A percentile compares a stretch with the other conserved stretches of the same genome.
These are phyloP conservation scores for Ptilodon capucinus DNA, from an alignment of 2,888 invertebrate species.

Conservation along the genomic window DNA sequence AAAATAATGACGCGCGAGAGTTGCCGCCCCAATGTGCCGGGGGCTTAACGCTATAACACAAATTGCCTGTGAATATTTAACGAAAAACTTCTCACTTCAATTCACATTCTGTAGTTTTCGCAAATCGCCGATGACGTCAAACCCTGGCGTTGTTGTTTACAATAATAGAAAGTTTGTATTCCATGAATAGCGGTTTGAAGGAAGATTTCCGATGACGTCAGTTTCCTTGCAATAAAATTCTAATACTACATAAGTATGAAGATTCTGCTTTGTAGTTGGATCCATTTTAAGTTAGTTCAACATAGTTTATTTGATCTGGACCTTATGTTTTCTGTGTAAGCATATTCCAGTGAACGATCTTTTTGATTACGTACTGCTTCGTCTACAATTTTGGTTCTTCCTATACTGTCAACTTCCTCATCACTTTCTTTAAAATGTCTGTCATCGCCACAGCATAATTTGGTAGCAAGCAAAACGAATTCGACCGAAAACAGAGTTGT, in stretches of 20 bases:
- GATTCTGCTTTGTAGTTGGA: too few species aligned
- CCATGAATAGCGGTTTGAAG: background rate
- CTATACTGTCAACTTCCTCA: background rate
- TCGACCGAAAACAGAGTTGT: conserved; percentile 1
- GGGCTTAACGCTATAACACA: too few species aligned
- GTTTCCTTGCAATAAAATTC: background rate
- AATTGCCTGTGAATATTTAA: too few species aligned
- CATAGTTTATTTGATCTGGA: too few species aligned
- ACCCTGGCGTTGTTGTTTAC: background rate
- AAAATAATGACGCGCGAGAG: too few species aligned
- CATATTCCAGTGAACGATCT: too few species aligned
- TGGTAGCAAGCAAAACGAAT: background rate
- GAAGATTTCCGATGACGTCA: background rate
- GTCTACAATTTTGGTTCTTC: background rate
- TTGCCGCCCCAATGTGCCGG: too few species aligned
- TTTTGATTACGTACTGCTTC: too few species aligned
- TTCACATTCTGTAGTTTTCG: background rate
- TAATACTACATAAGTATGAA: too few species aligned
- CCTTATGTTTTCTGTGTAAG: too few species aligned
- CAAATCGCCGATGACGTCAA: conserved; percentile 17
- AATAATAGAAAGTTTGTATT: background rate
- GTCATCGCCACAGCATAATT: too few species aligned
- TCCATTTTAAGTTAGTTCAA: too few species aligned
- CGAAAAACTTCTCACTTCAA: background rate
- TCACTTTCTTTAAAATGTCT: background rate